Conservation (phyloP, 2,797 vertebrate genomes). For the Gephyroberyx darwinii region DNA sequence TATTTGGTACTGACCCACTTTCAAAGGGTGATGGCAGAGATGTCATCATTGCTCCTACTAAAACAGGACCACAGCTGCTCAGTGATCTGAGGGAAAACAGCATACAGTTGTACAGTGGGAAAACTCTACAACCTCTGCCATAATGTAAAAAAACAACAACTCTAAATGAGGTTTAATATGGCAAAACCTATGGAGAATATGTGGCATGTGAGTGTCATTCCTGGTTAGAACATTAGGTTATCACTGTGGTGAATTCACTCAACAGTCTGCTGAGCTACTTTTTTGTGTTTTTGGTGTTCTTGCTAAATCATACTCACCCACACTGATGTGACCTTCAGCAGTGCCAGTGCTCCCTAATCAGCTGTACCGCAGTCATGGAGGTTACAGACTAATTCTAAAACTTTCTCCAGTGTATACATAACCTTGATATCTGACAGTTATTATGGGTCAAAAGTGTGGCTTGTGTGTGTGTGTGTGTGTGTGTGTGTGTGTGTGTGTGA, state of each 20-base stretch:
- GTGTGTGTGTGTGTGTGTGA: constrained; percentile 8
- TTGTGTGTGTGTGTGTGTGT: constrained; percentile 19
- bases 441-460: constrained; percentile 28
- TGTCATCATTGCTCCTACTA: background rate
- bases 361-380: constrained; percentile 14
- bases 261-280: background rate
- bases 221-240: too few species aligned
- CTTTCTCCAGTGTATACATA: constrained; percentile 38
- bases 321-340: constrained; percentile 35
- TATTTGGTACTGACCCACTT: background rate
- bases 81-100: background rate
- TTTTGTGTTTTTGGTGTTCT: background rate
- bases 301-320: constrained; percentile 35
- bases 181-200: too few species aligned
- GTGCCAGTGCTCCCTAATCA: constrained; percentile 29
- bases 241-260: too few species aligned
- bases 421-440: constrained; percentile 14
- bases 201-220: too few species aligned
- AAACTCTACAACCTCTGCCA: background rate
- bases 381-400: constrained; percentile 44
- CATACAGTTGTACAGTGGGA: background rate
- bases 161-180: too few species aligned
- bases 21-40: background rate
- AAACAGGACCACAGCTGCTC: too few species aligned
- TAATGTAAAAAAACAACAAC: too few species aligned